Percentiles rank a stretch among this genome's conserved stretches.
phyloP scores from a whole-genome alignment of 1,140 invertebrate species.

The Lasioglossum baleicum region DNA sequence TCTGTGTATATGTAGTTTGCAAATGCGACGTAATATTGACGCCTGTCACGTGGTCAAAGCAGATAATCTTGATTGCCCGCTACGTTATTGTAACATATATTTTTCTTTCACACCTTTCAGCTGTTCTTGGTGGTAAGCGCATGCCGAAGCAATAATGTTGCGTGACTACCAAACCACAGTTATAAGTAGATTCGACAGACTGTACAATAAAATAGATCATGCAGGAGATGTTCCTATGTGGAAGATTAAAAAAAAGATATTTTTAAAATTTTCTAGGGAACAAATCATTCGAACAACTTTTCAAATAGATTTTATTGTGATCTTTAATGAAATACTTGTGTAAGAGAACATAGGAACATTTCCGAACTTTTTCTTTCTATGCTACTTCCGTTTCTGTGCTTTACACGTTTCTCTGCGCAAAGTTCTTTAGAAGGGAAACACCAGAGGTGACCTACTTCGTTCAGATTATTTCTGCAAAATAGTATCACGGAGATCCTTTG shows the following conservation, averaged over 20 bases:
- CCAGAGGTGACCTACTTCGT: too few species aligned
- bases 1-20: conserved; percentile 36
- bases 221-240: not conserved
- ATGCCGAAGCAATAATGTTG: conserved; percentile 53
- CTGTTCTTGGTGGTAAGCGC: conserved; percentile 67
- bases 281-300: too few species aligned
- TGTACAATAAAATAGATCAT: conserved; percentile 33
- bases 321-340: too few species aligned
- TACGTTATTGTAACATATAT: conserved; percentile 52
- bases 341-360: too few species aligned
- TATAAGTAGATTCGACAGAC: conserved; percentile 25
- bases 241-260: too few species aligned
- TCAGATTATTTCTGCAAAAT: too few species aligned
- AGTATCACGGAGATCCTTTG: too few species aligned
- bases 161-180: conserved; percentile 30
- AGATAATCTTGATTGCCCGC: conserved; percentile 50
- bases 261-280: too few species aligned
- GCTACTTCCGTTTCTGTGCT: conserved; percentile 27
- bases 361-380: conserved; percentile 6
- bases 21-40: conserved; percentile 21
- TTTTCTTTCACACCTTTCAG: conserved; percentile 66
- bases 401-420: conserved; percentile 7
- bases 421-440: not conserved
- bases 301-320: too few species aligned
- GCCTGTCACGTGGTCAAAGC: conserved; percentile 32